These are phyloP conservation scores for Esperia sulphurella DNA, from an alignment of 2,888 invertebrate genomes.

Conservation along the genomic window DNA sequence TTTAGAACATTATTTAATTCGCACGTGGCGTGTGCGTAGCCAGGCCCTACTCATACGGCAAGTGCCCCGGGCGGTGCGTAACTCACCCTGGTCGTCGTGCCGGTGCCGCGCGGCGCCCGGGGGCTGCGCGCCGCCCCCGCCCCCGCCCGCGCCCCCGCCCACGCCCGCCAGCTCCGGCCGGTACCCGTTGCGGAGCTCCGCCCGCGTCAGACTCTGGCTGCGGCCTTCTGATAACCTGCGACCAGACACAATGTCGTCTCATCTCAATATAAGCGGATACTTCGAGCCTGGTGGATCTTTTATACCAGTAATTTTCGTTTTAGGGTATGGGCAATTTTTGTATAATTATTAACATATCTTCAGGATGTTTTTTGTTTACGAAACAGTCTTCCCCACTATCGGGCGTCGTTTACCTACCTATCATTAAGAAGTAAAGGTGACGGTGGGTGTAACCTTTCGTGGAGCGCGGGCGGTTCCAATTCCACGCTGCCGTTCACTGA, in stretches of 20 bases:
- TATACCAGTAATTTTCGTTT: too few relatives aligned
- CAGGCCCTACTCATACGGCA: too few relatives aligned
- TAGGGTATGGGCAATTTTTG: too few relatives aligned
- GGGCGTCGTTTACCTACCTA: constrained; percentile 33
- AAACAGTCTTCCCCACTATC: too few relatives aligned
- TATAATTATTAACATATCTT: too few relatives aligned
- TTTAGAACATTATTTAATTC: too few relatives aligned
- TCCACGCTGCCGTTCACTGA: constrained; percentile 58
- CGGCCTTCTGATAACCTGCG: constrained; percentile 53
- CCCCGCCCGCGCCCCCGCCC: constrained; percentile 64
- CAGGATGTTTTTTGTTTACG: too few relatives aligned
- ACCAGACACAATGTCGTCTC: too few relatives aligned
- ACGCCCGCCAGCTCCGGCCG: constrained; percentile 22
- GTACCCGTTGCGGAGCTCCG: constrained; percentile 61
- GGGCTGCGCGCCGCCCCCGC: constrained; percentile 18
- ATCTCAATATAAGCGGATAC: too few relatives aligned
- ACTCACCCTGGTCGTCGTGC: constrained; percentile 68
- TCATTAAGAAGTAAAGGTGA: constrained; percentile 60
- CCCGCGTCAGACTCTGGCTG: constrained; percentile 66
- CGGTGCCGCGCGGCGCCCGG: constrained; percentile 37
- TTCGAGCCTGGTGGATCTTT: too few relatives aligned
- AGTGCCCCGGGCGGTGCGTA: neutral
- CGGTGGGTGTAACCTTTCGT: constrained; percentile 59
- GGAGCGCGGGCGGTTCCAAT: constrained; percentile 55
- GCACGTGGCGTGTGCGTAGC: constrained; percentile 3